Evolutionary conservation across 2,113 vertebrate genomes (phyloP).

Genomic region (Rhynchomys soricoides): DNA sequence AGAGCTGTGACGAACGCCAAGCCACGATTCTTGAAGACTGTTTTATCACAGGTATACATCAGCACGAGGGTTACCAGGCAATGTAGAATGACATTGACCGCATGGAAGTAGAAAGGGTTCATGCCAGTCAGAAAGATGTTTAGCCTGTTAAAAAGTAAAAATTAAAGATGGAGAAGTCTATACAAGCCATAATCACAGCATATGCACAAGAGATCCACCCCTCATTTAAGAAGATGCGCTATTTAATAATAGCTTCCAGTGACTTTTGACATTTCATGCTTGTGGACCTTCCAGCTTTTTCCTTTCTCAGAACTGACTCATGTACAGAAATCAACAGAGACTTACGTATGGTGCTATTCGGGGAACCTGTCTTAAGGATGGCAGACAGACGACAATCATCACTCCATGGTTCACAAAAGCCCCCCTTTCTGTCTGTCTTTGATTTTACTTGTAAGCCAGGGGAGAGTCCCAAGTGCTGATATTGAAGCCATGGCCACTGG

Average conservation of each 20-base stretch:
- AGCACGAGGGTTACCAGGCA: conserved; percentile 92
- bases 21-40: conserved; percentile 89
- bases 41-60: conserved; percentile 91
- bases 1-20: conserved; percentile 92
- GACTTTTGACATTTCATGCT: not conserved
- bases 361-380: not conserved
- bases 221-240: conserved; percentile 24
- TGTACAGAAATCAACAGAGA: conserved; percentile 17
- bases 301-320: not conserved
- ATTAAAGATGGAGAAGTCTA: not conserved
- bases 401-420: not conserved
- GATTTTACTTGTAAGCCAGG: not conserved
- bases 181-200: not conserved
- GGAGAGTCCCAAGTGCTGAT: not conserved
- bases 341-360: not conserved
- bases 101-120: conserved; percentile 94
- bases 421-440: not conserved
- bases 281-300: not conserved
- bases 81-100: conserved; percentile 94
- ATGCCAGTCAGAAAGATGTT: conserved; percentile 94
- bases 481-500: not conserved
- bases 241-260: conserved; percentile 56
- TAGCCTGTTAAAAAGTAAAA: conserved; percentile 85
- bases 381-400: fast-evolving
- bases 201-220: not conserved